phyloP scores from a whole-genome alignment of 1,140 invertebrate genomes.

The Papilio machaon region DNA sequence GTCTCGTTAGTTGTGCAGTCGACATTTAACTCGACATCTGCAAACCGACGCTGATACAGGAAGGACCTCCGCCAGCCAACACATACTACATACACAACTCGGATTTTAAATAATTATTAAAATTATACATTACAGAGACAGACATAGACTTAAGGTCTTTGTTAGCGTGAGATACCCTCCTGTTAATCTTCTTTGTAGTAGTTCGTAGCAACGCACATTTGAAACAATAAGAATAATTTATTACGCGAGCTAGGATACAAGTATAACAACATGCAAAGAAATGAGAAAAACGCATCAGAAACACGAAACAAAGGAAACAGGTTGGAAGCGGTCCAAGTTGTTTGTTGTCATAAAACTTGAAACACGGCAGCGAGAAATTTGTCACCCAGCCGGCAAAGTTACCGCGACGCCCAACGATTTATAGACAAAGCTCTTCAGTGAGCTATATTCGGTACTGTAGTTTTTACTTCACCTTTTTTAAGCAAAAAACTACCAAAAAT shows the following conservation, averaged over 20 bases:
- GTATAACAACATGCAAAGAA: not conserved
- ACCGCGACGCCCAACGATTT: slow-evolving; percentile 5
- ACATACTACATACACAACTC: not conserved
- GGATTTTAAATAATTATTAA: not conserved
- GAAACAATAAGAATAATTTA: not conserved
- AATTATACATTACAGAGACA: not conserved
- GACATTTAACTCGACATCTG: slow-evolving; percentile 14
- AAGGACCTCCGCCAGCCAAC: not conserved
- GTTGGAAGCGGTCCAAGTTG: slow-evolving; percentile 14
- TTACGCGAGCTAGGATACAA: not conserved
- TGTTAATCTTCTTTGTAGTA: not conserved
- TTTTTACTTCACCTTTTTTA: not conserved
- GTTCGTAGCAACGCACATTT: not conserved
- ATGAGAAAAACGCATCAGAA: slow-evolving; percentile 10
- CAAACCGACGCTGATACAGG: not conserved
- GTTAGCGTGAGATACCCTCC: not conserved
- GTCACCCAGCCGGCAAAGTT: slow-evolving; percentile 12
- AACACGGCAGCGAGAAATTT: not conserved
- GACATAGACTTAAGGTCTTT: not conserved
- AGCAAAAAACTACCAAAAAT: not conserved
- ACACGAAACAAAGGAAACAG: slow-evolving; percentile 6
- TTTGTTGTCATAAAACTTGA: slow-evolving; percentile 18
- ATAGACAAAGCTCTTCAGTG: slow-evolving; percentile 22
- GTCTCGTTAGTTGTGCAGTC: slow-evolving; percentile 24
- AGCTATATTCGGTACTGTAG: not conserved